These are phyloP conservation scores for Dendroctonus valens DNA, from an alignment of 1,140 invertebrate species.

Conservation along the genomic window DNA sequence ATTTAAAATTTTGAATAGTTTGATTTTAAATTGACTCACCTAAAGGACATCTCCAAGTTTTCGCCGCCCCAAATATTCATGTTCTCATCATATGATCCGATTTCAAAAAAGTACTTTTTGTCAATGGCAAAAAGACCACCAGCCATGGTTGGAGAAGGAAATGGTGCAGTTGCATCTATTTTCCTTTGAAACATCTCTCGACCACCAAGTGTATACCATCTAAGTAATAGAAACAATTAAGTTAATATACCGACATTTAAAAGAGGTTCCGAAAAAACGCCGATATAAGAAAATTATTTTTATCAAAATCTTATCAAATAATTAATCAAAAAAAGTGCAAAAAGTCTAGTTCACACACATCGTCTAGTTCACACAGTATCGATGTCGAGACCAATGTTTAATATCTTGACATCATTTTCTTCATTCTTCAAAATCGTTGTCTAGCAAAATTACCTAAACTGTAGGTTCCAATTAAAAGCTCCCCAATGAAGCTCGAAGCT, in stretches of 20 bases:
- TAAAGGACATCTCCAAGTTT: conserved; percentile 92
- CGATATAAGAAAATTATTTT: too few relatives aligned
- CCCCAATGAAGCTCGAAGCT: conserved; percentile 94
- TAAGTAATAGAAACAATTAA: conserved; percentile 4
- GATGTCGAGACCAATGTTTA: too few relatives aligned
- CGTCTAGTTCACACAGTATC: too few relatives aligned
- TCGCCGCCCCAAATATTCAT: conserved; percentile 95
- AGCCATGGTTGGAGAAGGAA: conserved; percentile 92
- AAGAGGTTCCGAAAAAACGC: background rate
- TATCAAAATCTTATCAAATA: too few relatives aligned
- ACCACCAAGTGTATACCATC: conserved; percentile 68
- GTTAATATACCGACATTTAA: background rate
- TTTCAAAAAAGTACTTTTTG: conserved; percentile 84
- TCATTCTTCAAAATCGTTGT: too few relatives aligned
- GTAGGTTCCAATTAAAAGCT: conserved; percentile 95
- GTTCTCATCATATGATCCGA: conserved; percentile 87
- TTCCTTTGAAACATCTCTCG: conserved; percentile 61
- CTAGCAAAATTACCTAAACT: conserved; percentile 63
- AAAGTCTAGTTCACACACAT: too few relatives aligned
- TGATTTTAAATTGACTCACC: conserved; percentile 7
- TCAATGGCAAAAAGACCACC: conserved; percentile 92
- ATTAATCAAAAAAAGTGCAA: too few relatives aligned
- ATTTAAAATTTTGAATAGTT: background rate
- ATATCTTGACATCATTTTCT: too few relatives aligned
- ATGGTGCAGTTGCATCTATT: conserved; percentile 69